Base-by-base conservation (phyloP, 2,888 invertebrate species). In the Hyppa rectilinea region DNA sequence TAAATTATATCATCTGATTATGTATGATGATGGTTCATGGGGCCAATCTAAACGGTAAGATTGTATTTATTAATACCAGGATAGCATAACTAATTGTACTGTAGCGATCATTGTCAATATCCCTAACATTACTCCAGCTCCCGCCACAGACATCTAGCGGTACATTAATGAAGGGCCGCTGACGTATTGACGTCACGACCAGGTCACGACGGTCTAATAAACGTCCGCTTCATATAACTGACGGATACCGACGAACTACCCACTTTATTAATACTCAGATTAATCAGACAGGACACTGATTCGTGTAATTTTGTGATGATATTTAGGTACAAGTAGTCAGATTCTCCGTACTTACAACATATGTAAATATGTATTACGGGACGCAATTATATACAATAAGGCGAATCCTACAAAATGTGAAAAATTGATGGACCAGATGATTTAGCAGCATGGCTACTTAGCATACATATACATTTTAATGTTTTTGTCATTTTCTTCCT, bases 171-270 rank as follows among this genome's bases (percentile, higher is more conserved):
- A 50, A 43, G 26, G 52, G 36, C 17, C 29, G 75, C 55, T 67
- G 68, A 74, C 75, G 9, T 59, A 31, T 45, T 52, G 31, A 45
- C 45, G 80, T 61, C 64, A 75, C 52, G 45, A 45, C 14, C 52
- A 68, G 43, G 61, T 75, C 75, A 75, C 68, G 75, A 75, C 29
- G 78, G 75, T 80, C 75, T 52, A 69, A 65, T 69, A 62, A 53
- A 49, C 34, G 53, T 73, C 77, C 34, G 52, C 34, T n/a, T 40
- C 23, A 45, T n/a, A 31, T 38, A 49, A 20, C 36, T 23, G 56
- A 63, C 55, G 47, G 45, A 43, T 4, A 60, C 49, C 31, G 36
- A 29, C 45, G 29, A 29, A 49, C 52, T 31, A n/a, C 40, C 38
- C 36, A 36, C 59, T 55, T 61, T 59, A 49, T 70, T 59, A 62